phyloP scores from a whole-genome alignment of 2,797 vertebrate genomes.

The Triplophysa yarkandensis region DNA sequence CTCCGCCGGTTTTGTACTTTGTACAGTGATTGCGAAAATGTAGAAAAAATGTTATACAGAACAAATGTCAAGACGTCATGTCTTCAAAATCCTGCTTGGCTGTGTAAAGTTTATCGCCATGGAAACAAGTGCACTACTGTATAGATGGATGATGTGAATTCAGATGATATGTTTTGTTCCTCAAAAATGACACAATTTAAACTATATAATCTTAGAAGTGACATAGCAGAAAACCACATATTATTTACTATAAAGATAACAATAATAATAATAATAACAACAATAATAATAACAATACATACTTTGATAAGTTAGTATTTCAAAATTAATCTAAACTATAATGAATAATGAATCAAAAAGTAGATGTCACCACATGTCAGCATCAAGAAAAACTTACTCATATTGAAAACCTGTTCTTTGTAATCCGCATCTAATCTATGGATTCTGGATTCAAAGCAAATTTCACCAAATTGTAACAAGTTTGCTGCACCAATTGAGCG shows the following conservation, averaged over 20 bases:
- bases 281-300: no score
- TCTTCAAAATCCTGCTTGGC: slow-evolving; percentile 6
- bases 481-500: slow-evolving; percentile 25
- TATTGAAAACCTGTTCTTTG: not conserved
- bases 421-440: not conserved
- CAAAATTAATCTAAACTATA: no score
- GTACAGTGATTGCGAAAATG: not conserved
- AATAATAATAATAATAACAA: no score
- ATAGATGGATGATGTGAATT: slow-evolving; percentile 4
- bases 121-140: slow-evolving; percentile 25
- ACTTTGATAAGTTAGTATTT: no score
- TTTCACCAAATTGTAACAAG: slow-evolving; percentile 6
- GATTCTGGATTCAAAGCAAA: not conserved
- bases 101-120: slow-evolving; percentile 39
- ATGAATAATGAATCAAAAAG: not conserved
- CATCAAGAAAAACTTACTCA: not conserved
- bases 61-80: slow-evolving; percentile 7
- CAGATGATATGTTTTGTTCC: not conserved
- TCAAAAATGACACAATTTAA: not conserved
- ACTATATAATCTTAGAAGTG: not conserved
- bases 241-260: no score
- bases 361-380: not conserved
- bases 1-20: not conserved
- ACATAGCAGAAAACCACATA: not conserved
- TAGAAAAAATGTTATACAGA: not conserved